Percentiles rank a stretch among this genome's conserved stretches.
phyloP scores from a whole-genome alignment of 2,888 invertebrate species.

The Xestia rhomboidea region DNA sequence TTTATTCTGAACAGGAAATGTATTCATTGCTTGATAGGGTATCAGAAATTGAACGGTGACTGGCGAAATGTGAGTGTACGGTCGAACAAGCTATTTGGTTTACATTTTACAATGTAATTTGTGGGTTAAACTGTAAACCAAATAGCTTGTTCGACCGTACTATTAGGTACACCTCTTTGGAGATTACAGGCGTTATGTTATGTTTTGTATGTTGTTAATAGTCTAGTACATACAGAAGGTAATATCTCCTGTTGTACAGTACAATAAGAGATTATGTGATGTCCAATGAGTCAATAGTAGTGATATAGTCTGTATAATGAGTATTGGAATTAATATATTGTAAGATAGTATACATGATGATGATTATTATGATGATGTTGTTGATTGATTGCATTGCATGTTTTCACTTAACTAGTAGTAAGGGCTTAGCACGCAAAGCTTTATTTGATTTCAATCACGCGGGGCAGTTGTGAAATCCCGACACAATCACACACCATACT shows the following conservation, averaged over 20 bases:
- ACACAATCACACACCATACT: not conserved
- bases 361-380: not conserved
- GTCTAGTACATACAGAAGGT: not conserved
- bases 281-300: not conserved
- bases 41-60: too few species aligned
- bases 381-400: conserved; percentile 2
- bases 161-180: too few species aligned
- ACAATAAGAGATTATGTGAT: not conserved
- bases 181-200: too few species aligned
- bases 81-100: too few species aligned
- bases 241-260: too few species aligned
- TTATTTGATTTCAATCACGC: conserved; percentile 21
- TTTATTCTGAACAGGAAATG: not conserved
- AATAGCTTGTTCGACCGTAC: too few species aligned
- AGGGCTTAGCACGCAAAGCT: not conserved
- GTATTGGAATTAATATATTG: not conserved
- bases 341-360: not conserved
- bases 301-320: not conserved
- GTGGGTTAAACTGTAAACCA: too few species aligned
- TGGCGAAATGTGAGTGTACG: too few species aligned
- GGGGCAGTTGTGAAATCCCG: not conserved
- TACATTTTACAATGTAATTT: too few species aligned
- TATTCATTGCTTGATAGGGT: not conserved
- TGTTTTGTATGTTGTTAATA: too few species aligned
- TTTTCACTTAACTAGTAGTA: not conserved